phyloP scores from a whole-genome alignment of 2,113 vertebrate genomes.

The Zosterops hypoxanthus region DNA sequence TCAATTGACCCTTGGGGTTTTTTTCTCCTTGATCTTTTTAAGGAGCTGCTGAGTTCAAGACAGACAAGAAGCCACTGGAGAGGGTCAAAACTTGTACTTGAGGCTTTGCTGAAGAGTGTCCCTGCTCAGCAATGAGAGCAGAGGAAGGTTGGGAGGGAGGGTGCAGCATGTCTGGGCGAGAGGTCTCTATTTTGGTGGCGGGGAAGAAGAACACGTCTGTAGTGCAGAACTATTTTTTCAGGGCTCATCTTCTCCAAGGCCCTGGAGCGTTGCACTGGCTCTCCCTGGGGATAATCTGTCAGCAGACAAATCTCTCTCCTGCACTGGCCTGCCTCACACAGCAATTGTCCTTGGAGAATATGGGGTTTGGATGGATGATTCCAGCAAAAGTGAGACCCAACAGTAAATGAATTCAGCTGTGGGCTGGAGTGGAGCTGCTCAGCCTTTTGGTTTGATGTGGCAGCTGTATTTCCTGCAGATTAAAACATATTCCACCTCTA shows the following conservation, averaged over 20 bases:
- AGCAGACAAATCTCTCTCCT: background rate
- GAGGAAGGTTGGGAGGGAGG: background rate
- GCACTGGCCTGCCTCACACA: background rate
- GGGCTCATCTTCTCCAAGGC: background rate
- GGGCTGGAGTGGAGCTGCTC: background rate
- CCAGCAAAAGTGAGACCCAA: background rate
- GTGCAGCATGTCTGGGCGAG: background rate
- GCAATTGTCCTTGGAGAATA: background rate
- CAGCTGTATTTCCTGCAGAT: background rate
- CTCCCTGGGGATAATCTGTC: background rate
- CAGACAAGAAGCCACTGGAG: background rate
- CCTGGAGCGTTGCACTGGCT: accelerated
- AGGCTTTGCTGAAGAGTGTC: background rate
- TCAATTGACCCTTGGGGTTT: accelerated
- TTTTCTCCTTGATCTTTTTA: background rate
- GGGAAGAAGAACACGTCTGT: background rate
- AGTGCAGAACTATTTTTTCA: background rate
- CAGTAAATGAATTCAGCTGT: background rate
- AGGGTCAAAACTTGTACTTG: background rate
- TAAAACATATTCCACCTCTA: background rate
- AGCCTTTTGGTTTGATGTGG: background rate
- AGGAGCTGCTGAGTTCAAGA: background rate
- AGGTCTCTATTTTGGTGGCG: background rate
- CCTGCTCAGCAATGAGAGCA: background rate
- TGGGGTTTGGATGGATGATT: background rate